These are phyloP conservation scores for Holotrichia oblita DNA, from an alignment of 1,140 invertebrate genomes.

Conservation along the genomic window DNA sequence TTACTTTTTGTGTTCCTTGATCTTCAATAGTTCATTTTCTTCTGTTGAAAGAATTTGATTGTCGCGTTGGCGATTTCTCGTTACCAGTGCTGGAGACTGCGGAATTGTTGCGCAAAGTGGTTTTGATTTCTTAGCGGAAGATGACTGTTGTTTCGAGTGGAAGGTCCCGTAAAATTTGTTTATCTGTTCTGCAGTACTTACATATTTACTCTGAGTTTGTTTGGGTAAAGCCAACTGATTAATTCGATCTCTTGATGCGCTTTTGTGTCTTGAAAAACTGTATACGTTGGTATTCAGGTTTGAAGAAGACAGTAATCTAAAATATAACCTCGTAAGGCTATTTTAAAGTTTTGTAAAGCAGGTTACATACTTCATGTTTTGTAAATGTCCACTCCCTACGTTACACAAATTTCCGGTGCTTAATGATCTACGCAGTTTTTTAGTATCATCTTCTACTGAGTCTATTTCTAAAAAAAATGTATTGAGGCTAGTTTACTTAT, in stretches of 20 bases:
- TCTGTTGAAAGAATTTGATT: conserved; percentile 54
- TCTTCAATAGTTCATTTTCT: conserved; percentile 58
- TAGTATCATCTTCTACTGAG: neutral
- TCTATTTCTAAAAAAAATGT: neutral
- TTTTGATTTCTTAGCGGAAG: conserved; percentile 49
- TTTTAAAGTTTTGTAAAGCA: neutral
- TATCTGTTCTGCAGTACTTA: conserved; percentile 63
- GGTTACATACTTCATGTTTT: neutral
- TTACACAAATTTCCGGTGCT: neutral
- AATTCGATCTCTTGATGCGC: neutral
- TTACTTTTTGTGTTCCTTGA: conserved; percentile 58
- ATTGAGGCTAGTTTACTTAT: too few relatives aligned
- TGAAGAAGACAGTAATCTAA: neutral
- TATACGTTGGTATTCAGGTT: neutral
- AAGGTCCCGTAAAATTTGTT: conserved; percentile 59
- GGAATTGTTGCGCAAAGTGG: conserved; percentile 56
- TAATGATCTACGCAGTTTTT: neutral
- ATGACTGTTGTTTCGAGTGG: conserved; percentile 51
- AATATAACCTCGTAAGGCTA: neutral
- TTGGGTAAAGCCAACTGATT: neutral
- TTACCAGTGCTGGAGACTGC: conserved; percentile 60
- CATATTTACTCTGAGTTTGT: conserved; percentile 50
- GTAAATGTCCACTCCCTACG: neutral
- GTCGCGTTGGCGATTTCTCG: conserved; percentile 58
- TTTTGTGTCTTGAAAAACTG: neutral